Evolutionary conservation across 2,797 vertebrate species (phyloP), one percentile per base, ranked within the genome.

Genomic region (Tolypeutes matacus): DNA sequence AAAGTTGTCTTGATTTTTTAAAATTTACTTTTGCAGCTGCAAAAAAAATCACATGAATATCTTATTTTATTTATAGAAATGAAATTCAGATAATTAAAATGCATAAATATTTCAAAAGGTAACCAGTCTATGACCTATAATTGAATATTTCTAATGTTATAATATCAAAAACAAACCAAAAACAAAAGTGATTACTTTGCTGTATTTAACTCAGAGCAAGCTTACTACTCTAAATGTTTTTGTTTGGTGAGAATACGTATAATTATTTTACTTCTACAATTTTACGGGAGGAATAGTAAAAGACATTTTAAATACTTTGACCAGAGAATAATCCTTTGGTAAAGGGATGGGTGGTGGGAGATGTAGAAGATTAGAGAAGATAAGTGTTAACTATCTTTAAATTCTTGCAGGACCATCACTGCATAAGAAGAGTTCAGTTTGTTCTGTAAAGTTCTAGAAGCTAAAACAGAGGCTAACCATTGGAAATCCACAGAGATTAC

Each of bases 151-250:
- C 14, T 23, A 12, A 64, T 64, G 21, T 80, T n/a, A 9, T 60
- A 10, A 60, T 10, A 36, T 34, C 56, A 72, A 60, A 49, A 49
- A 29, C 15, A 73, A 75, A 75, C 27, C 13, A 34, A 56, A 56
- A 56, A 56, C 56, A 56, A 56, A 93, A 91, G 42, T 46, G 31
- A 83, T 51, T 53, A 36, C 51, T 39, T 65, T 15, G 10, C 73
- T 91, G 84, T n/a, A 67, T 23, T 72, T 53, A 87, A 93, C 87
- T 88, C 42, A 73, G 42, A 95, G 20, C 51, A 80, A 87, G 31
- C 29, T 75, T 84, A 46, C n/a, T 75, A 31, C 42, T 93, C 31
- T 62, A 46, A 39, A 76, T 14, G 42, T 20, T 88, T 80, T 64
- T 67, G 29, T 81, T 69, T 64, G 39, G 49, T 34, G 36, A 76